Evolutionary conservation across 53 echinoderm and acorn worm genomes (phyloP).

Genomic region (Mesocentrotus franciscanus): DNA sequence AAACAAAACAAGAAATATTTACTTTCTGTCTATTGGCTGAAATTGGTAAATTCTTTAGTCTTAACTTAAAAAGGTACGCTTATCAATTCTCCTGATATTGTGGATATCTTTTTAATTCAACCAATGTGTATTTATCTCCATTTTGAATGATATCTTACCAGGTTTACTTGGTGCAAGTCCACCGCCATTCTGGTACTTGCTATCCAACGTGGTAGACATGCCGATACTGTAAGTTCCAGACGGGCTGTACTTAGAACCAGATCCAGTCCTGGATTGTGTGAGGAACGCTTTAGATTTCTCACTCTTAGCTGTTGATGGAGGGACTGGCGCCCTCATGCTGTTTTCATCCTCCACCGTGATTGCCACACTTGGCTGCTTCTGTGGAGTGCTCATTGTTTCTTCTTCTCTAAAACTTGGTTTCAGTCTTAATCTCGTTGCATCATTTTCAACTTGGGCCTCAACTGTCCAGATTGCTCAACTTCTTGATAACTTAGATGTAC

Average conservation of each 20-base stretch:
- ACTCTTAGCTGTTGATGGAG: not conserved
- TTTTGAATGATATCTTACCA: not conserved
- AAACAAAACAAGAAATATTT: too few species aligned
- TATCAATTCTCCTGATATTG: too few species aligned
- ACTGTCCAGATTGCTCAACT: not conserved
- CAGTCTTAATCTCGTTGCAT: slow-evolving; percentile 32
- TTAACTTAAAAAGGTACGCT: too few species aligned
- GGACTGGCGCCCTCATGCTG: not conserved
- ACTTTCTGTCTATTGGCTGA: too few species aligned
- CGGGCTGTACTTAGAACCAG: slow-evolving; percentile 64
- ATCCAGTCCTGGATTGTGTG: slow-evolving; percentile 79
- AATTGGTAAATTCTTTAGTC: too few species aligned
- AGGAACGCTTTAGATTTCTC: slow-evolving; percentile 69
- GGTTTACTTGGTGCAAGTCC: slow-evolving; percentile 34
- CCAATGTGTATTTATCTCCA: too few species aligned
- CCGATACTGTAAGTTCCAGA: slow-evolving; percentile 54
- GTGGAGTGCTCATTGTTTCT: slow-evolving; percentile 38
- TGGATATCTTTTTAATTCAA: too few species aligned
- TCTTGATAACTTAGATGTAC: not conserved
- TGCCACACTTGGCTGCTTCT: slow-evolving; percentile 24
- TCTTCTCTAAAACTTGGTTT: not conserved
- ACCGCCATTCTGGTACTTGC: not conserved
- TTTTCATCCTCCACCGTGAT: slow-evolving; percentile 58
- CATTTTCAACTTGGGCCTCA: not conserved
- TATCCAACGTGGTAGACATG: slow-evolving; percentile 4